Base-by-base conservation (phyloP, 2,797 vertebrate species). In the Enteromius afrohamiltoni region DNA sequence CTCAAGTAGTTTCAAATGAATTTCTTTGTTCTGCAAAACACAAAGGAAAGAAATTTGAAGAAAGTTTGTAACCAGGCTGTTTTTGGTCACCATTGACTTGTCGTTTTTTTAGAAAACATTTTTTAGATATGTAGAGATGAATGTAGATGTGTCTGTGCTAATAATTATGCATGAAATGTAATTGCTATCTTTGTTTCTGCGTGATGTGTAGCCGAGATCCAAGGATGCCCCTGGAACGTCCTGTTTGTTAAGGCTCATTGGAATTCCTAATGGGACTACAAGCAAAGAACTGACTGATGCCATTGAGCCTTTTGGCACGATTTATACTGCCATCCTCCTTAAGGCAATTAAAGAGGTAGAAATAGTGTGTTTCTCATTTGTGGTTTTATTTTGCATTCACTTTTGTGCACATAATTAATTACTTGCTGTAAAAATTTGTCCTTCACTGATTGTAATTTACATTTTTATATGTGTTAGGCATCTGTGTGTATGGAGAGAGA, bases 241-340 rank as follows among this genome's bases (percentile, higher is more conserved):
- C 23, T 86, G 83, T 55, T 53, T 87, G 62, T 73, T 91, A 26
- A 83, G 87, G 45, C 64, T 91, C 3, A 85, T 79, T 19, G 84
- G 82, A 49, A 8, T 91, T 77, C 90, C 88, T 11, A 21, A 17
- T 4, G 90, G 90, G 45, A 95, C 90, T 65, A 89, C 92, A 3
- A 92, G 95, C 58, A 88, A 92, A 23, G 95, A 97, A 0, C 89
- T 98, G 45, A 86, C 92, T 4, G 84, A 92, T 55, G 90, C 94
- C 1, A 88, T 96, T 55, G 92, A 96, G 31, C 86, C 91, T 0
- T 97, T 95, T 80, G 97, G 97, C 76, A 96, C 95, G 91, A 93
- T 95, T n/a, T 94, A 91, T 55, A 94, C 95, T 9, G 87, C 96
- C 14, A 86, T 96, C 0, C 87, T 97, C 34, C 88, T 95, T 60